Evolutionary conservation across 64 coral and sea anemone species (phyloP), one percentile per base, ranked within the genome.

Genomic region (Actinia tenebrosa): DNA sequence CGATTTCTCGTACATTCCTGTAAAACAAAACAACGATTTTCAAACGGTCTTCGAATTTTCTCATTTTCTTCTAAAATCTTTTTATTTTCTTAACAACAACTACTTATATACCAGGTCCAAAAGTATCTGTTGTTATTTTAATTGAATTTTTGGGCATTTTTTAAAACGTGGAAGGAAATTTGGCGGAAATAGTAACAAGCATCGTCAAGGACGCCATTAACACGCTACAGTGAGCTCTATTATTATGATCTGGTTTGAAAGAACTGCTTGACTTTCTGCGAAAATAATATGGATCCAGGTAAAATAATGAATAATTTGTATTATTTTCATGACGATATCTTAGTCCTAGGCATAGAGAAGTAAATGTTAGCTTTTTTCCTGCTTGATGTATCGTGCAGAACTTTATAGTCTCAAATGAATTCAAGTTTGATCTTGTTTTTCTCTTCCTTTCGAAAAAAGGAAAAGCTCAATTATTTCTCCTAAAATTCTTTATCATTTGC

Each of bases 161-260:
- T 75, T 25, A n/a, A 16, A 75, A 30, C 26, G 13, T 75, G 42
- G 14, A 75, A 10, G 69, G 13, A 30, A 27, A 13, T 75, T 75
- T 75, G 25, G 69, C 25, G 69, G 26, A 30, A 42, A 75, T 5
- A 75, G 69, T 25, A 75, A 75, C 69, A 26, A 30, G 69, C 42
- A 75, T 75, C 69, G 69, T 75, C 69, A 75, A 75, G 69, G 69
- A 75, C 69, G 69, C 69, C 69, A 75, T 75, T 75, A 42, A 42
- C n/a, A 75, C 26, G n/a, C 69, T 42, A 42, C 69, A 42, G 20
- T 75, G 69, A 22, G 25, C 42, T 37, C 15, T 23, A 66, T 66
- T 66, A 23, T 66, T 66, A 66, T 66, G 63, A 66, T 66, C 7
- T 66, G 5, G n/a, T n/a, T n/a, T 66, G 63, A 66, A 66, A 66